Evolutionary conservation across 2,113 vertebrate species (phyloP).

Genomic region (Sapayoa aenigma): DNA sequence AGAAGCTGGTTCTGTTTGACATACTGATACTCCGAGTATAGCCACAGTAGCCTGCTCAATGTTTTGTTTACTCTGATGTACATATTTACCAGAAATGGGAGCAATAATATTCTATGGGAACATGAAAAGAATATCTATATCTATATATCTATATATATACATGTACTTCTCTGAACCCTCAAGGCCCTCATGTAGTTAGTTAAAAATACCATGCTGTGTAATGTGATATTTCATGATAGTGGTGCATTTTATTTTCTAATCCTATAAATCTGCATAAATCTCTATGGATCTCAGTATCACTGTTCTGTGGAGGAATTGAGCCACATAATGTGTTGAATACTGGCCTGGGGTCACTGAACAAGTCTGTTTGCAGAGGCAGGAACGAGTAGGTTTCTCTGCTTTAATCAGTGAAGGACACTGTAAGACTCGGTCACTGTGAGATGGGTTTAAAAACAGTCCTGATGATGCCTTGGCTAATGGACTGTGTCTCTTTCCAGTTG

Average conservation of each 20-base stretch:
- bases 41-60: neutral
- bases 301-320: neutral
- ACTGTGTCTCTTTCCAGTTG: neutral
- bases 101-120: neutral
- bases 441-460: neutral
- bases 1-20: slow-evolving; percentile 29
- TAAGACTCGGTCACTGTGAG: neutral
- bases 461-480: neutral
- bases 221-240: neutral
- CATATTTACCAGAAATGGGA: slow-evolving; percentile 16
- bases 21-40: slow-evolving; percentile 1
- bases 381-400: neutral
- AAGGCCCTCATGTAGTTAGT: neutral
- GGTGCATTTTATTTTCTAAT: slow-evolving; percentile 9
- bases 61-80: slow-evolving; percentile 42
- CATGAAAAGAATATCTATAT: neutral
- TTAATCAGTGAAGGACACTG: neutral
- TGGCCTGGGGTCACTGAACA: neutral
- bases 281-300: neutral
- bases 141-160: neutral
- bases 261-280: neutral
- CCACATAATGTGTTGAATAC: neutral
- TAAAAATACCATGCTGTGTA: slow-evolving; percentile 20
- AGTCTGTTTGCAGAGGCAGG: neutral
- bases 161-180: neutral